phyloP scores from a whole-genome alignment of 2,797 vertebrate genomes.

The Phyllotis vaccarum region DNA sequence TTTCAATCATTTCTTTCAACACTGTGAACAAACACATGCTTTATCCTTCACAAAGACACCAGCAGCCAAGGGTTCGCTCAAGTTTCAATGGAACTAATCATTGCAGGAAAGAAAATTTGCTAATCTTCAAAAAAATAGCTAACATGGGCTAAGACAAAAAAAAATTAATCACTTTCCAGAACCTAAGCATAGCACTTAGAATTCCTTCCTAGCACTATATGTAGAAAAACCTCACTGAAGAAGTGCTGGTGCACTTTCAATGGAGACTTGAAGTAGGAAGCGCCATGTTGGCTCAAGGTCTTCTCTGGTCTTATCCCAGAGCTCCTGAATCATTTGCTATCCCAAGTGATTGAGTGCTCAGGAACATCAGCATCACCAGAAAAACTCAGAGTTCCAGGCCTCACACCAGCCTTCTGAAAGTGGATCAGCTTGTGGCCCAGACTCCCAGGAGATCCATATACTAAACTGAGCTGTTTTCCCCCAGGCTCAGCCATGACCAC shows the following conservation, averaged over 20 bases:
- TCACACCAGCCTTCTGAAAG: neutral
- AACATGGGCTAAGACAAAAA: conserved; percentile 6
- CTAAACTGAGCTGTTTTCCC: neutral
- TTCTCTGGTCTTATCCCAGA: neutral
- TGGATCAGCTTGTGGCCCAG: neutral
- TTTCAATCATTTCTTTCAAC: conserved; percentile 73
- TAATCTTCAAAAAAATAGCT: conserved; percentile 39
- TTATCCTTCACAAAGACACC: conserved; percentile 71
- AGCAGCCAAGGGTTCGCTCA: conserved; percentile 44
- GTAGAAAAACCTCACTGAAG: neutral
- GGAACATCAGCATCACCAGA: neutral
- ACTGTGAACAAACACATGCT: conserved; percentile 64
- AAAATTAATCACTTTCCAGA: neutral
- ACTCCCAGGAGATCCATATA: neutral
- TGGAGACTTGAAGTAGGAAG: neutral
- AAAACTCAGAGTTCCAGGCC: neutral
- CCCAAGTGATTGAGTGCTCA: neutral
- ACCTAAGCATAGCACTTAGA: neutral
- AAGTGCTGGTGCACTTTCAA: neutral
- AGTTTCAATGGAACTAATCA: conserved; percentile 60
- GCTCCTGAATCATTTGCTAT: neutral
- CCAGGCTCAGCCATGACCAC: neutral
- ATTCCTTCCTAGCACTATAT: neutral
- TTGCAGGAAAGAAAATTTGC: neutral
- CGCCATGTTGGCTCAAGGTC: neutral